Percentiles rank a stretch among this genome's conserved stretches.
These are phyloP conservation scores for Pissodes strobi DNA, from an alignment of 1,140 invertebrate species.

Conservation along the genomic window DNA sequence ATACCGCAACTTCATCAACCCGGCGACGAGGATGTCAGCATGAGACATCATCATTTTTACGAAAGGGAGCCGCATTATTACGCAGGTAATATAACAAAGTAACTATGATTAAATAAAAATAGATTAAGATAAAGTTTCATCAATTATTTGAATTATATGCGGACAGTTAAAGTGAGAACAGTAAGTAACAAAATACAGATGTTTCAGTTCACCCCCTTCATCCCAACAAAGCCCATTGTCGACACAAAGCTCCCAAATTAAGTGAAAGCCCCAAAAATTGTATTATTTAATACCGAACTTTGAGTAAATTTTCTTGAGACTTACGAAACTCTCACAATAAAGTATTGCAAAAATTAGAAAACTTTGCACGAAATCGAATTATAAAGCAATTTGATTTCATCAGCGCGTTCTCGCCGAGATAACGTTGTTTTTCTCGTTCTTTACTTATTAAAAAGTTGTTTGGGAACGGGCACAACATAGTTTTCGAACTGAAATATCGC, in stretches of 20 bases:
- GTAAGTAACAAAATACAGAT: too few species aligned
- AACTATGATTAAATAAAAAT: too few species aligned
- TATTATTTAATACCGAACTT: too few species aligned
- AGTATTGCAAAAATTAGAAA: constrained; percentile 22
- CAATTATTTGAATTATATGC: too few species aligned
- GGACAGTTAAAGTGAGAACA: too few species aligned
- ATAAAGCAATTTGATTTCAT: constrained; percentile 28
- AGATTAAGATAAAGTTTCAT: too few species aligned
- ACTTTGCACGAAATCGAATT: constrained; percentile 22
- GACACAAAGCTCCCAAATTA: background rate
- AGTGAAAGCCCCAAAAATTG: too few species aligned
- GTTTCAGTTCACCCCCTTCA: too few species aligned
- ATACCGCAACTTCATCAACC: constrained; percentile 85
- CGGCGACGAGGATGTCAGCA: constrained; percentile 72
- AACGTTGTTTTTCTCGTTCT: constrained; percentile 1
- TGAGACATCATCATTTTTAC: constrained; percentile 78
- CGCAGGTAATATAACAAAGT: constrained; percentile 68
- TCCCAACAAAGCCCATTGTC: background rate
- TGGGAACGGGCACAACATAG: background rate
- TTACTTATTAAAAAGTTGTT: constrained; percentile 14
- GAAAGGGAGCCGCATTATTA: constrained; percentile 73
- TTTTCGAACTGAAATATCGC: background rate
- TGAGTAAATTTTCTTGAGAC: background rate
- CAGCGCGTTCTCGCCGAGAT: constrained; percentile 1
- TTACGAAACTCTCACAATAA: constrained; percentile 16